Base-by-base conservation (phyloP, 2,113 vertebrate genomes). In the Anguilla japonica region DNA sequence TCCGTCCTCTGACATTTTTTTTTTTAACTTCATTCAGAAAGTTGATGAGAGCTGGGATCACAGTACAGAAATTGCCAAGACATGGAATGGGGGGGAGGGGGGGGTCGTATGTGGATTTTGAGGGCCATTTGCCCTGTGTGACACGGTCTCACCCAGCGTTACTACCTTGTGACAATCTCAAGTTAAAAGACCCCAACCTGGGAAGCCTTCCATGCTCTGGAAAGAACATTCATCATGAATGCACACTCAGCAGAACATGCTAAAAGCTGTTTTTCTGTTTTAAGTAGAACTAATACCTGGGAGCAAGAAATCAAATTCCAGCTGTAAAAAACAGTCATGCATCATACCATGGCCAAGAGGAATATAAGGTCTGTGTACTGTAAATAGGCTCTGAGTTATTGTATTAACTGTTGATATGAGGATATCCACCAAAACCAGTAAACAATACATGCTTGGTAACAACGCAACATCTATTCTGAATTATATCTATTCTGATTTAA, bases 171-270 rank as follows among this genome's bases (percentile, higher is more conserved):
- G 5, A 53, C 9, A 13, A 53, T 9, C 50, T 53, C 50, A 53
- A 53, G 50, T 60, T 85, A 79, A 83, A 89, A 84, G 85, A 81
- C 84, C 78, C 84, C 80, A 83, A 85, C 88, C 86, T 87, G 41
- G 22, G 84, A 87, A 89, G 85, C 86, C 87, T 81, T 87, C 83
- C 87, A 22, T 43, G 79, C 81, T 60, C 71, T 56, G 67, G 79
- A n/a, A 81, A 82, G 67, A 86, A 67, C 83, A 86, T 86, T 83
- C 84, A 85, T 85, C 75, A 81, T 43, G 43, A 41, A 63, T 85
- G 80, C 63, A 71, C 83, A 41, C 86, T 84, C 87, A 88, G 75
- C 87, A 87, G 87, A 88, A 86, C 85, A 88, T 88, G 84, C 40
- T 75, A 85, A 78, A 34, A 41, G 34, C 46, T 85, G 60, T 63